phyloP scores from a whole-genome alignment of 2,888 invertebrate genomes.

The Dryocosmus kuriphilus region DNA sequence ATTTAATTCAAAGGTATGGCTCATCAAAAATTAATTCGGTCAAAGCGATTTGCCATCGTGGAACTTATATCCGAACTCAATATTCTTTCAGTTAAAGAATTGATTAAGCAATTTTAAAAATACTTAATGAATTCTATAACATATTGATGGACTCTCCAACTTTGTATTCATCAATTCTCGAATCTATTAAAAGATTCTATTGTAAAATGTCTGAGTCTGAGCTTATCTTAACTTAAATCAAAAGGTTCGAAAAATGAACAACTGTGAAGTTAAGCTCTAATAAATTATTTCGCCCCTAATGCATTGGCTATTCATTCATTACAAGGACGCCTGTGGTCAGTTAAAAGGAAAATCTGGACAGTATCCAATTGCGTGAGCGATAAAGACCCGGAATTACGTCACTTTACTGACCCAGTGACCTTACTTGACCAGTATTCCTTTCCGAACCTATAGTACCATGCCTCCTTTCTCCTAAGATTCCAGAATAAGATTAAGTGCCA shows the following conservation, averaged over 20 bases:
- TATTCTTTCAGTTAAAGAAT: too few species aligned
- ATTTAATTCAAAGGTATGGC: too few species aligned
- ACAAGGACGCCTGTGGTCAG: constrained; percentile 64
- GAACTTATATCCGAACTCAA: too few species aligned
- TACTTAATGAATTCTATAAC: too few species aligned
- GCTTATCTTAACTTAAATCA: background rate
- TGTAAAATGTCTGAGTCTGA: too few species aligned
- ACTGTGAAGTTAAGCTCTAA: background rate
- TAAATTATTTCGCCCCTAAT: background rate
- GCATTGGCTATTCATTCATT: background rate
- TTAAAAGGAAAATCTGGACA: constrained; percentile 62
- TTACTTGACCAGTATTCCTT: constrained; percentile 65
- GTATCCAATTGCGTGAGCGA: constrained; percentile 58
- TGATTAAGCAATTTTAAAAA: too few species aligned
- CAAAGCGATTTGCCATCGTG: too few species aligned
- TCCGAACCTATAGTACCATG: background rate
- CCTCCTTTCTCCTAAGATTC: constrained; percentile 18
- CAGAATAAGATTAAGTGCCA: constrained; percentile 9
- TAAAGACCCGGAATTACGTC: constrained; percentile 66
- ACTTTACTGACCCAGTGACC: constrained; percentile 73
- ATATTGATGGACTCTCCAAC: too few species aligned
- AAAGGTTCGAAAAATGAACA: background rate
- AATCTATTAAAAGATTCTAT: too few species aligned
- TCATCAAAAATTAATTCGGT: too few species aligned
- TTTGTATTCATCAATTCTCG: too few species aligned